Percentiles rank a stretch among this genome's conserved stretches.
phyloP scores from a whole-genome alignment of 2,797 vertebrate species.

The Halcyon smyrnensis region DNA sequence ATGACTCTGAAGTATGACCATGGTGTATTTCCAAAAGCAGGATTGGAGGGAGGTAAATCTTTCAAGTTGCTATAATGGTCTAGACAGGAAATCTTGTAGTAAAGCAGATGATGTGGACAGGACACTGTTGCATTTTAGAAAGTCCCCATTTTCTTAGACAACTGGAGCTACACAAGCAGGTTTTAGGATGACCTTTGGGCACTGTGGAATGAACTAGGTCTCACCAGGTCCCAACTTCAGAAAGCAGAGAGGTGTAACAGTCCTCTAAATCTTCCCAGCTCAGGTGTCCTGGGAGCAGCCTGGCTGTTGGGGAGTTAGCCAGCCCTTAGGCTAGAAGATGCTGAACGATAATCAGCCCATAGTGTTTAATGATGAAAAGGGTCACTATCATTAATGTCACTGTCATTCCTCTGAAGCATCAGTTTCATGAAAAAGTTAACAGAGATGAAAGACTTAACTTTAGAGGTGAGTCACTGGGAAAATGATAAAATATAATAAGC shows the following conservation, averaged over 20 bases:
- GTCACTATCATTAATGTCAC: not conserved
- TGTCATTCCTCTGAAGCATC: not conserved
- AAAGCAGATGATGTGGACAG: not conserved
- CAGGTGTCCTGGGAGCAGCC: not conserved
- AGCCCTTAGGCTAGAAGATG: not conserved
- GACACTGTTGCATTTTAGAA: not conserved
- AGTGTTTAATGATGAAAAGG: not conserved
- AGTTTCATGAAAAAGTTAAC: not conserved
- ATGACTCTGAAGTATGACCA: not conserved
- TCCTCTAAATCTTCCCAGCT: not conserved
- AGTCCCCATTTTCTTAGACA: not conserved
- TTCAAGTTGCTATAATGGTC: not conserved
- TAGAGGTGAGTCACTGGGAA: conserved; percentile 32
- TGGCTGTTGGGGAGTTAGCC: not conserved
- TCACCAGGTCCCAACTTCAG: not conserved
- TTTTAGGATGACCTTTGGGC: not conserved
- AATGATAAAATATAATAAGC: conserved; percentile 13
- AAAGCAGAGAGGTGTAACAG: not conserved
- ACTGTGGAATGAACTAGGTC: not conserved
- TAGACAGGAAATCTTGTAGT: not conserved
- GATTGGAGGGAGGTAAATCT: not conserved
- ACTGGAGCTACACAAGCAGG: not conserved
- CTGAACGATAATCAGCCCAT: not conserved
- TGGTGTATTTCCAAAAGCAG: not conserved
- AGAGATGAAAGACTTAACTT: not conserved